These are phyloP conservation scores for Chymomyza amoena DNA, from an alignment of 2,888 invertebrate species.

Conservation along the genomic window DNA sequence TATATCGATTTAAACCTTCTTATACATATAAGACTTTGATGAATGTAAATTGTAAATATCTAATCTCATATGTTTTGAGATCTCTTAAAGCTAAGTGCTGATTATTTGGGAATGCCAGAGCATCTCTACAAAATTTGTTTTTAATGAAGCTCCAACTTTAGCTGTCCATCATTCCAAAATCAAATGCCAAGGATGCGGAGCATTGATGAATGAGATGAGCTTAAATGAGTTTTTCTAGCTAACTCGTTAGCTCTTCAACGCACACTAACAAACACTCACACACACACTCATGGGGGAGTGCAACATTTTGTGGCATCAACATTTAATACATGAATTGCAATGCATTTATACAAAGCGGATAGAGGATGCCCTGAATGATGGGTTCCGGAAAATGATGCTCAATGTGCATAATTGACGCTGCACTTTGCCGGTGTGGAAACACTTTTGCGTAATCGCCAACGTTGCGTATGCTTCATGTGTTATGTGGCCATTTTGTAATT, in stretches of 20 bases:
- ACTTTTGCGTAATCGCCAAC: slow-evolving; percentile 12
- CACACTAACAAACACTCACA: slow-evolving; percentile 1
- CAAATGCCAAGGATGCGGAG: slow-evolving; percentile 17
- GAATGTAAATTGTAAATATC: no score
- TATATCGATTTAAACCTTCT: no score
- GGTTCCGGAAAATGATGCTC: neutral
- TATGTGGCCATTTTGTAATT: neutral
- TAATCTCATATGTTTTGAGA: no score
- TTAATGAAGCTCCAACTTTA: slow-evolving; percentile 26
- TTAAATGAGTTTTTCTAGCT: slow-evolving; percentile 34
- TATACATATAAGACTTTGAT: no score
- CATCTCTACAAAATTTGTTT: slow-evolving; percentile 14
- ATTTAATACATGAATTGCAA: neutral
- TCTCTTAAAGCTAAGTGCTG: neutral
- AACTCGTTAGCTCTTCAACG: neutral
- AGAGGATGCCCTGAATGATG: neutral
- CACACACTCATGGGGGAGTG: neutral
- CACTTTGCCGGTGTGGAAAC: neutral
- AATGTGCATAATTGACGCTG: slow-evolving; percentile 28
- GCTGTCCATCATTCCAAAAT: neutral
- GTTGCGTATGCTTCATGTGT: slow-evolving; percentile 17
- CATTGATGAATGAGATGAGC: slow-evolving; percentile 36
- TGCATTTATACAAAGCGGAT: neutral
- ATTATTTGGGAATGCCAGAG: neutral
- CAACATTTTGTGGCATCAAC: neutral